Base-by-base conservation (phyloP, 2,113 vertebrate genomes). In the Pteruthius melanotis region DNA sequence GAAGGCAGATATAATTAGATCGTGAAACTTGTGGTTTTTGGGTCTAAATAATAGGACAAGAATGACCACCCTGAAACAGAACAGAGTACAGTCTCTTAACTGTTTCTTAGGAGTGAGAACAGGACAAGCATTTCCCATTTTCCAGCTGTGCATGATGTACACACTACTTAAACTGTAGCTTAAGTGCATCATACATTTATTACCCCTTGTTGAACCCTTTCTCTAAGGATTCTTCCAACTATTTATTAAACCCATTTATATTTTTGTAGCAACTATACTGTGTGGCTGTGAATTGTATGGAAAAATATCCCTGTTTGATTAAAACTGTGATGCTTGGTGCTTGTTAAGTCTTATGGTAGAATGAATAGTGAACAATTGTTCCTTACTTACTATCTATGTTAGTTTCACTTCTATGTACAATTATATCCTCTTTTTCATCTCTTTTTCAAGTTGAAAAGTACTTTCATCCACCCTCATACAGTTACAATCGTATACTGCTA, bases 1-100 rank as follows among this genome's bases (percentile, higher is more conserved):
- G 91, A 82, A 92, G 80, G 77, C 70, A 93, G 61, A 66, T 90
- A 70, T 90, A 96, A 97, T 97, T 94, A 92, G 68, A 87, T 91
- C 60, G 39, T 89, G 83, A 91, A 89, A 91, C 65, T 94, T 90
- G 64, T 92, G 80, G 33, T 71, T 94, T 94, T 94, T 82, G 72
- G 40, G 65, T 93, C 83, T 94, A 82, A 94, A 91, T 94, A 87
- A 90, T 40, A 78, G 80, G 44, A 56, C 54, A 75, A 89, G 86
- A 94, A 81, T 40, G 64, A 35, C 47, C 75, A 64, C 47, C 19
- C 33, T 96, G 12, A 84, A 91, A 90, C 74, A 94, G 80, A 90
- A 52, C 33, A 66, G 86, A 54, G 37, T 59, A 40, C 1, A 6
- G 35, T 59, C 52, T 86, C 71, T 71, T 60, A 77, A 70, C 42